Base-by-base conservation (phyloP, 2,797 vertebrate species). In the Karalla daura region DNA sequence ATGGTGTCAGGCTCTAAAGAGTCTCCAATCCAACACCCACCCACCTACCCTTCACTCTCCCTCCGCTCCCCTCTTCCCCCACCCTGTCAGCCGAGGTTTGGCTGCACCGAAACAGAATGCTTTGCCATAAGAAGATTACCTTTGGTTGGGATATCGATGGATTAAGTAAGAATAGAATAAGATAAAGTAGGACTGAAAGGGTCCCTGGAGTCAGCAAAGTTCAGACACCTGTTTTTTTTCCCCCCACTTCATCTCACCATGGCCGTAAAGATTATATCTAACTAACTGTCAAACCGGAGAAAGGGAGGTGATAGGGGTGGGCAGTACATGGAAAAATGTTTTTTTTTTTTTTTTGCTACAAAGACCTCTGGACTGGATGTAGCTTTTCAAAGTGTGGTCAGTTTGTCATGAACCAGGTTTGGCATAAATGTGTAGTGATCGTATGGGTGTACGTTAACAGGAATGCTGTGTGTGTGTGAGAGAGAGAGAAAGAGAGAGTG, bases 91-190 rank as follows among this genome's bases (percentile, higher is more conserved):
- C 76, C 25, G 62, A 83, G 87, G 87, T 93, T 91, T 84, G 91
- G 89, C 89, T 87, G 85, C 90, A 90, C 90, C 85, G 80, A 91
- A 92, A 93, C 89, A 84, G 86, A 92, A 89, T 74, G 90, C 87
- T 90, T 85, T 86, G 81, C 90, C 87, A 88, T 93, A 94, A 93
- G 90, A 87, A 93, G 93, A 94, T 94, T 94, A 94, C 85, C 87
- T 89, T 84, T 74, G 90, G 90, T 92, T 78, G 86, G 89, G 91
- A 92, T 93, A 92, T 91, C 84, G 89, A 89, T 91, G 92, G 92
- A 93, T 94, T 94, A 93, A 93, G 90, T 90, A 84, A 93, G 91
- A 90, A 92, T 91, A 91, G 91, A 92, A 92, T 71, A 83, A 90
- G 91, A 91, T 92, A 90, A 91, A 90, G 86, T 80, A 43, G 84